These are phyloP conservation scores for Pomacea canaliculata DNA, from an alignment of 2,888 invertebrate genomes.

Conservation along the genomic window DNA sequence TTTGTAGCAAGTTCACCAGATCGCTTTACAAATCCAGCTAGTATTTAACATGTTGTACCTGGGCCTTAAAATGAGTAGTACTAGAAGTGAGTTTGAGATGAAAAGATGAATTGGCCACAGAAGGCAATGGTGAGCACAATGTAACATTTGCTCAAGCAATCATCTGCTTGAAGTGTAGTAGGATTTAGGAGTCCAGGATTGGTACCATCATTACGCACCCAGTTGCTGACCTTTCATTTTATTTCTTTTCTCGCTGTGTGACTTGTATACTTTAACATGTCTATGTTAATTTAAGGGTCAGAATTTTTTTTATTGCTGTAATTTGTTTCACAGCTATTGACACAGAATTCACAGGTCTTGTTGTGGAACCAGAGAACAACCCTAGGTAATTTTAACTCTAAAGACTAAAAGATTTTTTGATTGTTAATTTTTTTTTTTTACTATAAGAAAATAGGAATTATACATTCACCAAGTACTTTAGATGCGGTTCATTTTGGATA, in stretches of 20 bases:
- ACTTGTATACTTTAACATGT: neutral
- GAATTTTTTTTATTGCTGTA: neutral
- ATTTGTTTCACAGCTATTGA: slow-evolving; percentile 75
- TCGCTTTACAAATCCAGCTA: no score
- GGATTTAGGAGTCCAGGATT: no score
- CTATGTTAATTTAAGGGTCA: neutral
- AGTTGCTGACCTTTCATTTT: no score
- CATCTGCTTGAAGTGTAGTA: no score
- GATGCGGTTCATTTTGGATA: neutral
- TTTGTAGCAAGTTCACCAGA: neutral
- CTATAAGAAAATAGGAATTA: neutral
- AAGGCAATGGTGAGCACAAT: no score
- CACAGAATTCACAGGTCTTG: slow-evolving; percentile 80
- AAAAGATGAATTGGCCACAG: no score
- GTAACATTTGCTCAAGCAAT: no score
- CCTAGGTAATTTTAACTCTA: slow-evolving; percentile 72
- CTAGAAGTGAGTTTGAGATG: no score
- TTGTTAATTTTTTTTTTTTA: neutral
- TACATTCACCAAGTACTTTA: neutral
- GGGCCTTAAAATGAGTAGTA: no score
- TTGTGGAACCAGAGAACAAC: slow-evolving; percentile 71
- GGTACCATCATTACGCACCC: no score
- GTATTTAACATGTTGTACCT: no score
- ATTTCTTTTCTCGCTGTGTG: neutral
- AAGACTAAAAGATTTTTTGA: neutral